Evolutionary conservation across 1,140 invertebrate genomes (phyloP), one percentile per base, ranked within the genome.

Genomic region (Helicorthomorpha holstii): DNA sequence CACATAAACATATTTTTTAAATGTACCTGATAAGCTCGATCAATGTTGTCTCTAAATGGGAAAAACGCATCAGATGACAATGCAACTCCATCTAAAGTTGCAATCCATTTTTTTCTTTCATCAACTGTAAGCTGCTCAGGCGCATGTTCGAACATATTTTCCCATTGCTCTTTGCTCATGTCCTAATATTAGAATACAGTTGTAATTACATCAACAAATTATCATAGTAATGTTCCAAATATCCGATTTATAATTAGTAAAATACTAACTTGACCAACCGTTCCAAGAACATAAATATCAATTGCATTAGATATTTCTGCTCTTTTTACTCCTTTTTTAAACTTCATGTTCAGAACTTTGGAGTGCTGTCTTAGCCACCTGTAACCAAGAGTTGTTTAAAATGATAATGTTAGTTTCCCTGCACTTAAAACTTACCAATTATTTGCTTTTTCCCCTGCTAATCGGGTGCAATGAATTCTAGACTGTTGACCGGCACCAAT

Each of bases 11-110:
- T 54, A 2, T 10, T 53, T 14, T 1, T 10, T 54, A 4, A 29
- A 12, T 65, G 65, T 67, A 94, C 91, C 76, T 89, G 76, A 58
- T 75, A 73, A 53, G 94, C 93, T 59, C 93, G 76, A 67, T 98
- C 93, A 48, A 98, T 83, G 63, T 97, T 98, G 62, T 98, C 95
- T 58, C 91, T 76, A 74, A 98, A 98, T 29, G 94, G 94, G 70
- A 98, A 97, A 73, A 98, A 98, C 0, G 93, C 93, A 72, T 98
- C 94, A 0, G 93, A 97, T n/a, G 89, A 89, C 0, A 98, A 69
- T 19, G 85, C 81, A 7, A 98, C 93, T n/a, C 79, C 79, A 43
- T 78, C 77, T 61, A 97, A 67, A 56, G 85, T 70, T 16, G 70
- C 72, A 2, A 87, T 69, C 93, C 93, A 98, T 4, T 82, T 75